Percentiles rank a stretch among this genome's conserved stretches.
These are phyloP conservation scores for Andrena camellia DNA, from an alignment of 2,888 invertebrate species.

Conservation along the genomic window DNA sequence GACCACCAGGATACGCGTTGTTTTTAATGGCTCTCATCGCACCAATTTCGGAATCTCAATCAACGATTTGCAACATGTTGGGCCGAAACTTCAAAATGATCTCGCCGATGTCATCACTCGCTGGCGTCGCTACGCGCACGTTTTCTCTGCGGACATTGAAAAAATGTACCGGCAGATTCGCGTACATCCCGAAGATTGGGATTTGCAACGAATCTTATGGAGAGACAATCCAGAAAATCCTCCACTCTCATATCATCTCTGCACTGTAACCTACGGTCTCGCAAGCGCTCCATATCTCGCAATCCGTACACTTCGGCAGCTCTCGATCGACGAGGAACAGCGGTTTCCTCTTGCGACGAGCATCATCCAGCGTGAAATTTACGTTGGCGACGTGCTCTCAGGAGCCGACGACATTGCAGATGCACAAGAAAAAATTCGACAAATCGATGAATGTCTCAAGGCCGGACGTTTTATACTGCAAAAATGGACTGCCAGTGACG, in stretches of 20 bases:
- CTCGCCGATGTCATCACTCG: not conserved
- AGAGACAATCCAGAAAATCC: not conserved
- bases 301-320: too few relatives aligned
- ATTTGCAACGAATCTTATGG: not conserved
- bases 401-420: too few relatives aligned
- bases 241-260: not conserved
- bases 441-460: too few relatives aligned
- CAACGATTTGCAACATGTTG: not conserved
- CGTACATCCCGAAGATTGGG: not conserved
- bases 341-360: too few relatives aligned
- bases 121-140: not conserved
- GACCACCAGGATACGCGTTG: not conserved
- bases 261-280: constrained; percentile 3
- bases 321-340: too few relatives aligned
- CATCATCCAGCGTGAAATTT: too few relatives aligned
- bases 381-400: too few relatives aligned
- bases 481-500: too few relatives aligned
- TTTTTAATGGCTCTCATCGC: not conserved
- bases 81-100: constrained; percentile 1
- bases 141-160: not conserved
- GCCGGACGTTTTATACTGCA: too few relatives aligned
- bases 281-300: too few relatives aligned
- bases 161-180: constrained; percentile 6
- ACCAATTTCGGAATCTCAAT: not conserved
- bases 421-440: too few relatives aligned